Base-by-base conservation (phyloP, 2,113 vertebrate genomes). In the Rynchops niger region DNA sequence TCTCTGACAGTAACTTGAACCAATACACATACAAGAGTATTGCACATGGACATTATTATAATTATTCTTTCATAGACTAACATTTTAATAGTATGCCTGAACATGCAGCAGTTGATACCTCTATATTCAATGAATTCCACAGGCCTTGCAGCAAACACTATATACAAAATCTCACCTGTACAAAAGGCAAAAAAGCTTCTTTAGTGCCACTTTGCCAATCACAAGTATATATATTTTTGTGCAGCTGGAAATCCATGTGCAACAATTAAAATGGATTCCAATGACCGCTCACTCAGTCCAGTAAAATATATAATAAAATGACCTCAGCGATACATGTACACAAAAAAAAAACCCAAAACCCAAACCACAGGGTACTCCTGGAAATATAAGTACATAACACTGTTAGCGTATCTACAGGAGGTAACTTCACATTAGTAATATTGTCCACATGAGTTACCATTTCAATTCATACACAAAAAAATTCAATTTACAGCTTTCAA, bases 31-130 rank as follows among this genome's bases (percentile, higher is more conserved):
- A 98, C 96, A 98, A 97, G 97, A 98, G 98, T 99, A 99, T 99
- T 99, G 99, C 99, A 99, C 99, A 98, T 98, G 98, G 98, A 99
- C 98, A 97, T 98, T 98, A 98, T 98, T 98, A 98, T 97, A 98
- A 98, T 98, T 98, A 98, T 98, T 98, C 98, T 98, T 98, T 98
- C 98, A 98, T 98, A 98, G 98, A 98, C 98, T 98, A 99, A 98
- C 97, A 98, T 97, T 98, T 97, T 98, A 98, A 98, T 98, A 98
- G 97, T 98, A 98, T 97, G 98, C 97, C 98, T 98, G 98, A 99
- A 98, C 99, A 99, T 99, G 99, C 99, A 99, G 98, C 98, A 98
- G 98, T 98, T 98, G 97, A 98, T 98, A 98, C 97, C 98, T 99
- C 98, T 98, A 98, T 98, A 97, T 97, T 99, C 97, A 98, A 98